A percentile compares a stretch with the other conserved stretches of the same genome.
Evolutionary conservation across 2,888 invertebrate species (phyloP).

Genomic region (Bedellia somnulentella): DNA sequence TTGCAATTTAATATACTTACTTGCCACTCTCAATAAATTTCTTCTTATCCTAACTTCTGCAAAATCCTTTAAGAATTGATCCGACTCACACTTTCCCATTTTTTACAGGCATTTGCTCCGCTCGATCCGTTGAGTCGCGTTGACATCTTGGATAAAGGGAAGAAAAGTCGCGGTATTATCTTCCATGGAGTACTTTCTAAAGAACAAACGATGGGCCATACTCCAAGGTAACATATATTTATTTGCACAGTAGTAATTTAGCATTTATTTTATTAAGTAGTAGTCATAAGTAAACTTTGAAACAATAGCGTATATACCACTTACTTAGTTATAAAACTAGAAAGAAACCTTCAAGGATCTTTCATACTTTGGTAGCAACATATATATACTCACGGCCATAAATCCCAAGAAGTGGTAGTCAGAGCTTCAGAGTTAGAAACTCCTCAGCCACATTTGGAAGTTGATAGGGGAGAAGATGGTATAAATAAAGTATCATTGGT

Average conservation of each 20-base stretch:
- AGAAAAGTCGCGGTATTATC: slow-evolving; percentile 23
- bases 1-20: too few relatives aligned
- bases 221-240: slow-evolving; percentile 1
- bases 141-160: slow-evolving; percentile 21
- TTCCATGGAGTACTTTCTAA: slow-evolving; percentile 32
- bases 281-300: neutral
- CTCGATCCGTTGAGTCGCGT: slow-evolving; percentile 20
- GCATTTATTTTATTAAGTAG: too few relatives aligned
- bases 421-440: too few relatives aligned
- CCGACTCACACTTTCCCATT: neutral
- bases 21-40: too few relatives aligned
- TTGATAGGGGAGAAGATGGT: too few relatives aligned
- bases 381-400: too few relatives aligned
- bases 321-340: neutral
- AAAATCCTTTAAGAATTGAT: neutral
- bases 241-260: too few relatives aligned
- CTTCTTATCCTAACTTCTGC: too few relatives aligned
- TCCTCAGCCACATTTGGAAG: too few relatives aligned
- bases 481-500: too few relatives aligned
- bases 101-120: slow-evolving; percentile 17
- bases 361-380: too few relatives aligned
- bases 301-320: neutral
- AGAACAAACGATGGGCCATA: slow-evolving; percentile 17
- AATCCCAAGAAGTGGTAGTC: too few relatives aligned
- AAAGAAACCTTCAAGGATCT: neutral